Percentiles rank a stretch among this genome's conserved stretches.
phyloP scores from a whole-genome alignment of 2,888 invertebrate genomes.

The Ernsta delagoae region DNA sequence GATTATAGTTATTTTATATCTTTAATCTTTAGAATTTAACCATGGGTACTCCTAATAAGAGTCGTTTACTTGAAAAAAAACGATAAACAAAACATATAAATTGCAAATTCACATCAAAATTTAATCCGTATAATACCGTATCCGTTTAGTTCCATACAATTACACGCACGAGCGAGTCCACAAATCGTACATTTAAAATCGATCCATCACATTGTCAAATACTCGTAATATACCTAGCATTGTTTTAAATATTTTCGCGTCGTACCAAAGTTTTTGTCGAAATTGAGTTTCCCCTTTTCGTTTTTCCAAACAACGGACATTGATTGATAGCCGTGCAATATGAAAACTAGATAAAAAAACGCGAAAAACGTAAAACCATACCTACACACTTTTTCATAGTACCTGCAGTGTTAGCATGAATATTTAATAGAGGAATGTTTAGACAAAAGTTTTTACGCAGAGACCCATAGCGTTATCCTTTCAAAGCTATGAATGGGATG shows the following conservation, averaged over 20 bases:
- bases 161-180: slow-evolving; percentile 24
- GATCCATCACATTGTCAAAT: slow-evolving; percentile 34
- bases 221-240: slow-evolving; percentile 27
- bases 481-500: background rate
- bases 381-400: slow-evolving; percentile 22
- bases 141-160: slow-evolving; percentile 30
- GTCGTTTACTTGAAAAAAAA: too few species aligned
- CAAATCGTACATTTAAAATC: slow-evolving; percentile 31
- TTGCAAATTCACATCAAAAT: too few species aligned
- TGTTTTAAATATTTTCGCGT: slow-evolving; percentile 33
- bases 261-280: slow-evolving; percentile 27
- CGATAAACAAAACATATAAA: too few species aligned
- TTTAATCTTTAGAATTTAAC: too few species aligned
- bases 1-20: too few species aligned
- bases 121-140: too few species aligned
- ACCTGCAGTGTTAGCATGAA: slow-evolving; percentile 4
- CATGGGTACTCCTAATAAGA: too few species aligned
- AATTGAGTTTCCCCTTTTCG: slow-evolving; percentile 37
- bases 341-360: slow-evolving; percentile 39
- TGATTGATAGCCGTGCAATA: slow-evolving; percentile 51
- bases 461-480: background rate
- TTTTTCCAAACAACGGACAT: slow-evolving; percentile 45
- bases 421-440: slow-evolving; percentile 2
- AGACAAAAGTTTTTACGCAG: background rate
- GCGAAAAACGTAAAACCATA: background rate